Evolutionary conservation across 2,888 invertebrate genomes (phyloP).

Genomic region (Sarcophaga caerulescens): DNA sequence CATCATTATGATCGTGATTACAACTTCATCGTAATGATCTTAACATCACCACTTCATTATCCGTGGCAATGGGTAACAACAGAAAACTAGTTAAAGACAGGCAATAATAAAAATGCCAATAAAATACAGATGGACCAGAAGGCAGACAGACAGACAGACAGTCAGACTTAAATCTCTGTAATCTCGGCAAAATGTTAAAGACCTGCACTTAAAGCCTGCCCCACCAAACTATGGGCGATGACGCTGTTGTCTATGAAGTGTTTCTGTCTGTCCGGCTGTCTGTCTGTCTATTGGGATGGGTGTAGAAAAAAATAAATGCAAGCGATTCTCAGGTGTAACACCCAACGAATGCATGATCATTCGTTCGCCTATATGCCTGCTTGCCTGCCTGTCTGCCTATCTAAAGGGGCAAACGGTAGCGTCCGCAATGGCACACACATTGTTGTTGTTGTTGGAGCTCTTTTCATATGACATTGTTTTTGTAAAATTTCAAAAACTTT

Average conservation of each 20-base stretch:
- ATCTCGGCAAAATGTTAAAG: slow-evolving; percentile 33
- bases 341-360: background rate
- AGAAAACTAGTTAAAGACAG: slow-evolving; percentile 23
- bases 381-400: background rate
- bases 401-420: slow-evolving; percentile 31
- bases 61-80: background rate
- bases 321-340: slow-evolving; percentile 39
- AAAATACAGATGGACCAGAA: slow-evolving; percentile 3
- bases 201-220: slow-evolving; percentile 9
- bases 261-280: slow-evolving; percentile 10
- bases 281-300: background rate
- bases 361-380: background rate
- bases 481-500: slow-evolving; percentile 4
- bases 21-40: slow-evolving; percentile 5
- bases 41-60: background rate
- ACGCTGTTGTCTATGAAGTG: background rate
- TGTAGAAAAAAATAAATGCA: background rate
- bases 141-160: slow-evolving; percentile 7
- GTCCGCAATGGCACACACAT: slow-evolving; percentile 5
- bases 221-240: background rate
- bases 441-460: background rate
- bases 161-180: slow-evolving; percentile 1
- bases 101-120: background rate
- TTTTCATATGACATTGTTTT: slow-evolving; percentile 33
- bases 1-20: slow-evolving; percentile 33